A percentile compares a stretch with the other conserved stretches of the same genome.
These are phyloP conservation scores for Ivindomyrus marchei DNA, from an alignment of 2,113 vertebrate genomes.

Conservation along the genomic window DNA sequence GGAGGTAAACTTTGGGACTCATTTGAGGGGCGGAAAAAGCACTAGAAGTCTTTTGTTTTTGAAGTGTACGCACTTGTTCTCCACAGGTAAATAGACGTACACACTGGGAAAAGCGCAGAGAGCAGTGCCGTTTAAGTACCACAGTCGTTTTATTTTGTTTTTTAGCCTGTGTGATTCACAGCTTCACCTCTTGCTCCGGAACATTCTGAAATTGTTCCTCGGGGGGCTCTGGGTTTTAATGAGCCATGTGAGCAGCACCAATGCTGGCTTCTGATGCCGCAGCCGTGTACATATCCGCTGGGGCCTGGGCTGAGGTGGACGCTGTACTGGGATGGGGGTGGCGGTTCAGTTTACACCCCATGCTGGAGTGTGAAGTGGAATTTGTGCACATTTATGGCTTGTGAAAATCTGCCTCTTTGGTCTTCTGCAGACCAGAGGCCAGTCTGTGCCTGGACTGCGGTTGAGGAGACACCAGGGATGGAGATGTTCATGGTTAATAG, in stretches of 20 bases:
- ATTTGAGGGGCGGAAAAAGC: conserved; percentile 21
- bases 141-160: neutral
- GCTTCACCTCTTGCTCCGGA: neutral
- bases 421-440: neutral
- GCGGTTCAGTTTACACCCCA: neutral
- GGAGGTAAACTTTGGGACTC: conserved; percentile 53
- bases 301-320: neutral
- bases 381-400: neutral
- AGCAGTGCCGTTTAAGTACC: neutral
- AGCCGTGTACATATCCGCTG: neutral
- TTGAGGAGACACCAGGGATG: neutral
- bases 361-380: neutral
- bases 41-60: neutral
- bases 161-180: neutral
- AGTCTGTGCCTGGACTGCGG: neutral
- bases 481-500: neutral
- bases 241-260: neutral
- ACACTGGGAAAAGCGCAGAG: neutral
- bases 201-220: neutral
- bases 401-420: neutral
- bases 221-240: neutral
- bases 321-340: neutral
- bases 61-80: neutral
- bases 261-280: neutral
- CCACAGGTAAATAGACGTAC: neutral